A percentile compares a stretch with the other conserved stretches of the same genome.
Conservation (phyloP, 2,888 invertebrate genomes). For the Polyommatus icarus region DNA sequence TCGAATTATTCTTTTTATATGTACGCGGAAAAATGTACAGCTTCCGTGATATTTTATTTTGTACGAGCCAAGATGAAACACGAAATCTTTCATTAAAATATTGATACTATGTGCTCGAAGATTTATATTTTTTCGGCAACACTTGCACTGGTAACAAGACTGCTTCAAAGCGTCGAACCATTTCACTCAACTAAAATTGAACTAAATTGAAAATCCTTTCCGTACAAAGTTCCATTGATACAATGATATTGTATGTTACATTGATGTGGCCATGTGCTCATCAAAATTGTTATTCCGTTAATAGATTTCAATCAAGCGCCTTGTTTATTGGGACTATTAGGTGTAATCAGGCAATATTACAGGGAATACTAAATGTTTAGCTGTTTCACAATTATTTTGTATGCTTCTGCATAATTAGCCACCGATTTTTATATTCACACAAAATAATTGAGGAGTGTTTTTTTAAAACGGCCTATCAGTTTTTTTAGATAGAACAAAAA, state of each 20-base stretch:
- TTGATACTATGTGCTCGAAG: too few relatives aligned
- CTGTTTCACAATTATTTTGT: background rate
- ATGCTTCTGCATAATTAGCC: background rate
- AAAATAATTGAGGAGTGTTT: too few relatives aligned
- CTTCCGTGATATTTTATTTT: too few relatives aligned
- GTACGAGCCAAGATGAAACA: too few relatives aligned
- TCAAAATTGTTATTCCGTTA: conserved; percentile 50
- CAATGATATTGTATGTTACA: too few relatives aligned
- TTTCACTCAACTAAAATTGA: conserved; percentile 51
- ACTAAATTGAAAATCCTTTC: conserved; percentile 54
- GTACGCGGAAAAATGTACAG: too few relatives aligned
- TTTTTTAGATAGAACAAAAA: too few relatives aligned
- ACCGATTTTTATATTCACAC: background rate
- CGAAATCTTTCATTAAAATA: too few relatives aligned
- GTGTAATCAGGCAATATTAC: conserved; percentile 2
- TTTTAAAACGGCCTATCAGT: too few relatives aligned
- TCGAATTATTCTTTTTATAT: too few relatives aligned
- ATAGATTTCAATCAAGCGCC: conserved; percentile 43
- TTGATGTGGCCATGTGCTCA: conserved; percentile 49
- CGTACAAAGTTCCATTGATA: too few relatives aligned
- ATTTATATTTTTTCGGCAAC: conserved; percentile 1
- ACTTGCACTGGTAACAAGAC: conserved; percentile 24
- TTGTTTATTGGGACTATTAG: background rate
- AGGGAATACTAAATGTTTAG: background rate
- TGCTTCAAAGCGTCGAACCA: conserved; percentile 44